Evolutionary conservation across 2,888 invertebrate genomes (phyloP).

Genomic region (Mimas tiliae): DNA sequence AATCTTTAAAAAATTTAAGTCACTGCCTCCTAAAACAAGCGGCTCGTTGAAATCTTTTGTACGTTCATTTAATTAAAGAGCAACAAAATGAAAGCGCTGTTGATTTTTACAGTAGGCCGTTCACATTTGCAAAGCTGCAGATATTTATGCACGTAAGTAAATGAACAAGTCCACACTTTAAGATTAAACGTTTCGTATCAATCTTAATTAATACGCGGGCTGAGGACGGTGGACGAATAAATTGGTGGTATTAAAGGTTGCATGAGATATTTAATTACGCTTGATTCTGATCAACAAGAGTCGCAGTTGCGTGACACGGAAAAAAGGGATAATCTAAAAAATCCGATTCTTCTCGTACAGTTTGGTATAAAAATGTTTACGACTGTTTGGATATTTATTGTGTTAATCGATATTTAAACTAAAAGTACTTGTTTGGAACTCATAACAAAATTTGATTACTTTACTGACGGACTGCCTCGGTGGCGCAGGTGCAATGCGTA

Average conservation of each 20-base stretch:
- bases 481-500: too few species aligned
- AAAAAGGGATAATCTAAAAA: slow-evolving; percentile 61
- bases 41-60: slow-evolving; percentile 77
- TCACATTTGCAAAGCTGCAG: slow-evolving; percentile 53
- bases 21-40: slow-evolving; percentile 31
- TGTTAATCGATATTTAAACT: too few species aligned
- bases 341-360: slow-evolving; percentile 48
- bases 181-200: slow-evolving; percentile 68
- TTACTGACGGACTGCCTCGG: too few species aligned
- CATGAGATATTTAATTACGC: slow-evolving; percentile 81
- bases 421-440: too few species aligned
- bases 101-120: slow-evolving; percentile 47
- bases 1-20: slow-evolving; percentile 2
- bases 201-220: slow-evolving; percentile 77
- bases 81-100: slow-evolving; percentile 44
- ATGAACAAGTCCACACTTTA: slow-evolving; percentile 44
- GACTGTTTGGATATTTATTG: background rate
- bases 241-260: slow-evolving; percentile 75
- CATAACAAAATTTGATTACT: too few species aligned
- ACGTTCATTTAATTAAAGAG: slow-evolving; percentile 51
- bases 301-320: slow-evolving; percentile 74
- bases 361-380: slow-evolving; percentile 39
- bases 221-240: slow-evolving; percentile 69
- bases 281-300: slow-evolving; percentile 71
- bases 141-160: slow-evolving; percentile 55